phyloP scores from a whole-genome alignment of 2,888 invertebrate species.

The Callinectes sapidus region DNA sequence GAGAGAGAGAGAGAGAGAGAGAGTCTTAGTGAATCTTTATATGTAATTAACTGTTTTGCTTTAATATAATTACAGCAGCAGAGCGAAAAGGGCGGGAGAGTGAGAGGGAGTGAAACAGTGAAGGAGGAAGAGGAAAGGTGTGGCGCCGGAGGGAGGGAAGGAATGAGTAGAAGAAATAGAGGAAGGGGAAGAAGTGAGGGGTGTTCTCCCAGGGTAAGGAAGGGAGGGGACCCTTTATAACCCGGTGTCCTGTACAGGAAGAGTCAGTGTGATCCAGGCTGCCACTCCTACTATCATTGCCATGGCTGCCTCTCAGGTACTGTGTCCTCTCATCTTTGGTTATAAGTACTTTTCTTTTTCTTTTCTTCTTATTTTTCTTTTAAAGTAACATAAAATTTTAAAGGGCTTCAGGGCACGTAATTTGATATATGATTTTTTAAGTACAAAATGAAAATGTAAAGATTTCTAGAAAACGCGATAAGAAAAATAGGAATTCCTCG shows the following conservation, averaged over 20 bases:
- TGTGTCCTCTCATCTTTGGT: not conserved
- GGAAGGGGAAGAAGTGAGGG: not conserved
- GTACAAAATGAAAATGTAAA: too few species aligned
- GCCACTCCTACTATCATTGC: not conserved
- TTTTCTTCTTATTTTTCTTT: not conserved
- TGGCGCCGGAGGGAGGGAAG: not conserved
- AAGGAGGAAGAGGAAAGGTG: slow-evolving; percentile 32
- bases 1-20: slow-evolving; percentile 22
- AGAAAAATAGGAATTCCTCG: too few species aligned
- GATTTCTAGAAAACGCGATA: too few species aligned
- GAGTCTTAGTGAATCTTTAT: not conserved
- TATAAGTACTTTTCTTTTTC: too few species aligned
- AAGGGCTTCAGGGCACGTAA: too few species aligned
- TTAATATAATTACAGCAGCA: not conserved
- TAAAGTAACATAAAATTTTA: too few species aligned
- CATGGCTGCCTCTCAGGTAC: slow-evolving; percentile 32
- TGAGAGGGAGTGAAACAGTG: not conserved
- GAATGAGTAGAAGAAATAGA: not conserved
- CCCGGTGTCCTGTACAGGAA: not conserved
- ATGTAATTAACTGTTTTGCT: slow-evolving; percentile 8
- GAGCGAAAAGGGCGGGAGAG: not conserved
- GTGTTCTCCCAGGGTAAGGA: not conserved
- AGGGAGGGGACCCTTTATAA: slow-evolving; percentile 36
- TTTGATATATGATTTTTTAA: too few species aligned
- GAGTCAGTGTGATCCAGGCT: slow-evolving; percentile 13